phyloP scores from a whole-genome alignment of 2,113 vertebrate genomes.

The pig (Sus scrofa) region T2T-Sscrofa CM000819.6:88534001-88534500 shows the following conservation, averaged over 20 bases:
- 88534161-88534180: background rate
- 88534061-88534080: background rate
- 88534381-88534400: background rate
- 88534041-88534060: rapidly evolving
- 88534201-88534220: slow-evolving; percentile 39
- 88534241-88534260: background rate
- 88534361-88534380: background rate
- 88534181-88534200: background rate
- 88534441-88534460: background rate
- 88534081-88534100: background rate
- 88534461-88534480: background rate
- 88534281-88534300: background rate
- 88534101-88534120: background rate
- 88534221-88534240: background rate
- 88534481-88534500: background rate
- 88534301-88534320: background rate
- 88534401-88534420: background rate
- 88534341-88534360: background rate
- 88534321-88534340: background rate
- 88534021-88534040: background rate
- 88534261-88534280: background rate
- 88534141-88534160: background rate
- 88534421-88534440: rapidly evolving
- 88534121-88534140: background rate
- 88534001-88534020: background rate